A percentile compares a stretch with the other conserved stretches of the same genome.
Conservation (phyloP, 2,888 invertebrate species). For the Schizaphis graminum region DNA sequence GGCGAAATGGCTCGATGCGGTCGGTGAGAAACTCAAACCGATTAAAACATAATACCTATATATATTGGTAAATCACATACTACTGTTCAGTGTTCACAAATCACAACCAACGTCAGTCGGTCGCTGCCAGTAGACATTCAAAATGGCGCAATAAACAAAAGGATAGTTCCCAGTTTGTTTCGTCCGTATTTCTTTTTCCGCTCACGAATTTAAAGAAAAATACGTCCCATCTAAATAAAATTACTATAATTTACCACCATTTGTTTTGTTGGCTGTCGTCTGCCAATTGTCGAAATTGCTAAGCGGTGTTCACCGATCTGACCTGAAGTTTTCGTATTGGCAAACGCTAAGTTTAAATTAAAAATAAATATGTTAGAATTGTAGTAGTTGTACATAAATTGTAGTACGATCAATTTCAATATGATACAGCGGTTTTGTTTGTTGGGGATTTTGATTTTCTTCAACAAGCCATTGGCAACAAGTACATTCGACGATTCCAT, state of each 20-base stretch:
- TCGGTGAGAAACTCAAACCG: background rate
- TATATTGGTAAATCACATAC: background rate
- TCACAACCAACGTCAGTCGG: conserved; percentile 57
- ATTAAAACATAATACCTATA: background rate
- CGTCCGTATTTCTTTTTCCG: background rate
- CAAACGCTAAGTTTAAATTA: background rate
- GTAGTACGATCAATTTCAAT: conserved; percentile 10
- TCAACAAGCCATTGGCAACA: background rate
- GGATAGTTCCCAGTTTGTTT: conserved; percentile 22
- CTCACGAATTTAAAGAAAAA: background rate
- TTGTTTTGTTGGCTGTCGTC: background rate
- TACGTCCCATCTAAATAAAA: background rate
- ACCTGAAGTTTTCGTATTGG: background rate
- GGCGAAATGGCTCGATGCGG: background rate
- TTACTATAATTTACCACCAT: background rate
- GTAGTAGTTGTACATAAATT: background rate
- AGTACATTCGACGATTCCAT: conserved; percentile 21
- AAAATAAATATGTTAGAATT: conserved; percentile 44
- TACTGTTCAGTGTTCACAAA: background rate
- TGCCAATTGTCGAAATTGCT: conserved; percentile 6
- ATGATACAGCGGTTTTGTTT: conserved; percentile 50
- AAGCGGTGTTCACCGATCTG: background rate
- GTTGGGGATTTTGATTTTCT: conserved; percentile 45
- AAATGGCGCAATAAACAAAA: conserved; percentile 66
- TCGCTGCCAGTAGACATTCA: conserved; percentile 56